Evolutionary conservation across 2,113 vertebrate species (phyloP).

Genomic region (Chroicocephalus ridibundus): DNA sequence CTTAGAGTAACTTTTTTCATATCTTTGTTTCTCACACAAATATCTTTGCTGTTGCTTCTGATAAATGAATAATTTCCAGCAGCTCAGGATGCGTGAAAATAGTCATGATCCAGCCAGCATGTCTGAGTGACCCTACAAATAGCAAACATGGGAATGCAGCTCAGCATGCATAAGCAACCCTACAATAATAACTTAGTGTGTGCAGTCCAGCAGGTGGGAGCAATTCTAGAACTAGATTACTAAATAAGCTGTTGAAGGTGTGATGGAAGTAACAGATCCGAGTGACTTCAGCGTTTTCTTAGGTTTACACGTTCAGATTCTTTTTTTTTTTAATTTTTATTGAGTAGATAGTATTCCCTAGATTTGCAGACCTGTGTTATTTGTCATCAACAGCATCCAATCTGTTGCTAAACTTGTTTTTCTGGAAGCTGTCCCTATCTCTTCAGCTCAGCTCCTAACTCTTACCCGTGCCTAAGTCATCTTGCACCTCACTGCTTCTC

Average conservation of each 20-base stretch:
- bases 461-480: not conserved
- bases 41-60: conserved; percentile 34
- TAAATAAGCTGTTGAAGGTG: conserved; percentile 17
- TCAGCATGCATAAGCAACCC: conserved; percentile 43
- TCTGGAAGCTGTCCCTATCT: not conserved
- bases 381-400: not conserved
- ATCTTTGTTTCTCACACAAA: conserved; percentile 44
- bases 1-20: conserved; percentile 14
- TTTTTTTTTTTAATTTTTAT: not conserved
- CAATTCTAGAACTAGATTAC: not conserved
- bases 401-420: conserved; percentile 11
- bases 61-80: conserved; percentile 55
- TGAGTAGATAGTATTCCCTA: not conserved
- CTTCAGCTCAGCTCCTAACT: not conserved
- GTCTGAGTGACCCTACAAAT: conserved; percentile 55
- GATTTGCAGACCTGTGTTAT: not conserved
- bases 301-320: not conserved
- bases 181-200: conserved; percentile 13
- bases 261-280: not conserved
- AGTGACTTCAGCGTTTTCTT: not conserved
- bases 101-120: conserved; percentile 50
- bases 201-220: conserved; percentile 29
- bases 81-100: conserved; percentile 48
- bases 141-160: conserved; percentile 25
- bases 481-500: not conserved